Conservation (phyloP, 2,888 invertebrate genomes). For the Deilephila elpenor region DNA sequence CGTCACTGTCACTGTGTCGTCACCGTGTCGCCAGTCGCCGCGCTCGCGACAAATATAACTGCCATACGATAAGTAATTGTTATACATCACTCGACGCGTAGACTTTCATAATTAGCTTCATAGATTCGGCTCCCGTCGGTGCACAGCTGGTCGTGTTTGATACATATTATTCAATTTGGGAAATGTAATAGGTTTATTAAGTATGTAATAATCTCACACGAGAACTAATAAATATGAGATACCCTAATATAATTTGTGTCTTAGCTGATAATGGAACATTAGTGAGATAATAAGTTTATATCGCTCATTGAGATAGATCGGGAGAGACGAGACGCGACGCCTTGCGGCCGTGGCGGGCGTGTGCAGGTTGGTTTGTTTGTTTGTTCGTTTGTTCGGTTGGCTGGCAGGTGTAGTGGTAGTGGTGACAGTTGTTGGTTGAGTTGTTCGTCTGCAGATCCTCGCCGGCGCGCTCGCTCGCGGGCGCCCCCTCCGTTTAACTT, state of each 20-base stretch:
- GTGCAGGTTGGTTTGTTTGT: slow-evolving; percentile 34
- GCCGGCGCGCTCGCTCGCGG: not conserved
- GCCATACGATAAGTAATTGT: slow-evolving; percentile 82
- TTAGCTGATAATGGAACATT: slow-evolving; percentile 81
- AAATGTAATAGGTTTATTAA: slow-evolving; percentile 83
- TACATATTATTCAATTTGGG: slow-evolving; percentile 83
- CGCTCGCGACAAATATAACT: slow-evolving; percentile 77
- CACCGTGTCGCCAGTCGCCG: slow-evolving; percentile 48
- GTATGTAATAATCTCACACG: slow-evolving; percentile 80
- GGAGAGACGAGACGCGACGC: slow-evolving; percentile 57
- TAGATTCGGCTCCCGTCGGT: slow-evolving; percentile 78
- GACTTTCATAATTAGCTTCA: slow-evolving; percentile 69
- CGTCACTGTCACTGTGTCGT: slow-evolving; percentile 38
- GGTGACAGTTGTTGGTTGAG: slow-evolving; percentile 35
- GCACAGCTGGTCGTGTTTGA: slow-evolving; percentile 81
- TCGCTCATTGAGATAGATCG: slow-evolving; percentile 66
- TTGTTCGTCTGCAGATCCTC: not conserved
- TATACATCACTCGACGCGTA: slow-evolving; percentile 75
- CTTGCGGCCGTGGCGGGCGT: slow-evolving; percentile 33
- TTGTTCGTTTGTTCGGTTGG: slow-evolving; percentile 41
- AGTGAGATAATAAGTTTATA: slow-evolving; percentile 80
- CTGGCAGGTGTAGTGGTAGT: slow-evolving; percentile 55
- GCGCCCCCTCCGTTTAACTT: slow-evolving; percentile 44
- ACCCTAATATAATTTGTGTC: slow-evolving; percentile 84
- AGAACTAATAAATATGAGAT: slow-evolving; percentile 78